Evolutionary conservation across 2,888 invertebrate genomes (phyloP).

Genomic region (Pharmacophagus antenor): DNA sequence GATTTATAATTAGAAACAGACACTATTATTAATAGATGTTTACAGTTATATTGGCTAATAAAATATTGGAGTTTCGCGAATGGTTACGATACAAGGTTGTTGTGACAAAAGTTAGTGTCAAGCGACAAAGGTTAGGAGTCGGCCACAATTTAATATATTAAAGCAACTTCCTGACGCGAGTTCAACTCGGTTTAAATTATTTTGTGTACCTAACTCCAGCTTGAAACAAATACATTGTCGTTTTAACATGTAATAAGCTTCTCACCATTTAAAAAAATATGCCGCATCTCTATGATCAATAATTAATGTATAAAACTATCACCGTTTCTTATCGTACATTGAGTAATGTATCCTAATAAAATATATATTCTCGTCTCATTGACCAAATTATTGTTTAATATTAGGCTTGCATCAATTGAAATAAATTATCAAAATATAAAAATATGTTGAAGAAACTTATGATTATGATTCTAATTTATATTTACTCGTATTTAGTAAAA

Average conservation of each 20-base stretch:
- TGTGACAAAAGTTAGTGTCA: neutral
- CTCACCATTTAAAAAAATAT: no score
- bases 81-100: neutral
- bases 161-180: neutral
- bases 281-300: neutral
- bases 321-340: neutral
- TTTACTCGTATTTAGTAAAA: neutral
- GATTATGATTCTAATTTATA: no score
- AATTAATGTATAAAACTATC: neutral
- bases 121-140: neutral
- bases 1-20: no score
- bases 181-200: neutral
- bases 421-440: no score
- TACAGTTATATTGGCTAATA: neutral
- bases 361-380: neutral
- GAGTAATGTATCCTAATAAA: neutral
- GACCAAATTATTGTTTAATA: neutral
- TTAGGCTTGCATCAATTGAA: neutral
- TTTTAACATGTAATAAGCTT: no score
- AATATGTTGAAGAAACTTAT: neutral
- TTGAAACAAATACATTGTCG: no score
- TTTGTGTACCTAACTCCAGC: no score
- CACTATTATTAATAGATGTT: no score
- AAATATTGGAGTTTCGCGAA: neutral
- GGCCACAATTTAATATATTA: neutral